A percentile compares a stretch with the other conserved stretches of the same genome.
These are phyloP conservation scores for Drosophila sucinea DNA, from an alignment of 1,140 invertebrate species.

Conservation along the genomic window DNA sequence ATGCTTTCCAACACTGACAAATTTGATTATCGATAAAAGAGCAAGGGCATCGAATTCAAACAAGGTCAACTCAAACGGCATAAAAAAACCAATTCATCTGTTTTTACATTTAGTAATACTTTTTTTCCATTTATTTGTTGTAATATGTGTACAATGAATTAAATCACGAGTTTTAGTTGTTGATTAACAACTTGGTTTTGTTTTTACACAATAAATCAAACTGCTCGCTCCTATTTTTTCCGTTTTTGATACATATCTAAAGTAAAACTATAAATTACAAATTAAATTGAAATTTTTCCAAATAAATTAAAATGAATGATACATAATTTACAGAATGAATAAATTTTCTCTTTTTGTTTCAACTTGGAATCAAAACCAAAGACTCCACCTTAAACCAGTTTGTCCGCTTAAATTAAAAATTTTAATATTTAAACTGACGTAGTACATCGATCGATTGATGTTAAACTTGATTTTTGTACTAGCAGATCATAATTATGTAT, in stretches of 20 bases:
- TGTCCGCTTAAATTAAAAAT: conserved; percentile 5
- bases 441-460: conserved; percentile 27
- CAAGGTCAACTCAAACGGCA: neutral
- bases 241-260: conserved; percentile 33
- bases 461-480: conserved; percentile 29
- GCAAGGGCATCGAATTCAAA: conserved; percentile 7
- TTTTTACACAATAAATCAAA: conserved; percentile 53
- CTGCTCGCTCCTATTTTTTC: conserved; percentile 37
- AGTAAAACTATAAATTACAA: conserved; percentile 40
- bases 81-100: neutral
- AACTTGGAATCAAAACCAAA: conserved; percentile 49
- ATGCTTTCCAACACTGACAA: neutral
- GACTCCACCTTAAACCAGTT: neutral
- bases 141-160: conserved; percentile 76
- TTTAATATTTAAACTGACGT: conserved; percentile 7
- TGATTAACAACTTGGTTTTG: conserved; percentile 58
- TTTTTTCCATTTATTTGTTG: conserved; percentile 74
- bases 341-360: conserved; percentile 30
- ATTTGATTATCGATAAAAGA: neutral
- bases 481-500: conserved; percentile 32
- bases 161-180: conserved; percentile 73
- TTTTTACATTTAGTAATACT: conserved; percentile 72
- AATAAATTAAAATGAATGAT: conserved; percentile 70
- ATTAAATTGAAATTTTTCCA: conserved; percentile 24
- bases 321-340: conserved; percentile 68